Evolutionary conservation across 2,113 vertebrate species (phyloP), one percentile per base, ranked within the genome.

Genomic region (Dasyprocta punctata): DNA sequence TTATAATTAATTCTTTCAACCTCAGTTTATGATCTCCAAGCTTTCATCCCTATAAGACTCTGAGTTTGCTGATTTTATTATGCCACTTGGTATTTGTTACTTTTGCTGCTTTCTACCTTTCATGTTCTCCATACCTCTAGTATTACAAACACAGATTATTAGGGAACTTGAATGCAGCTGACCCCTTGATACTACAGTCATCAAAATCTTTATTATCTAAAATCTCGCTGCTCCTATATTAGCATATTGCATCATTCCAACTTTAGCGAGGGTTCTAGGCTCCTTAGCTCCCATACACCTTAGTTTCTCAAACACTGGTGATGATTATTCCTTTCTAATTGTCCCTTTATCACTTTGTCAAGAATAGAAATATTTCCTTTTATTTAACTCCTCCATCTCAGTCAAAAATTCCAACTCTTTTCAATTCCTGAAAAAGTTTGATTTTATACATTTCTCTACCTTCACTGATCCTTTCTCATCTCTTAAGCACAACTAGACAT

Each of bases 201-300:
- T 65, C 44, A 56, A 78, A 88, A 60, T 85, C 36, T 5, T 93
- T 88, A 67, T 67, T 5, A 75, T 81, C 54, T 67, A 95, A 96
- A 89, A 93, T 77, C 60, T 77, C n/a, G 61, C 33, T 38, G 36
- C 26, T 71, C 80, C 33, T 80, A 6, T 78, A 4, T 67, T 67
- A 69, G 30, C 41, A 56, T 19, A 77, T 36, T 14, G 47, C 20
- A 77, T 90, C 38, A 73, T 73, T 88, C 95, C 67, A 84, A 24
- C 33, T 80, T 91, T 61, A 88, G 26, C 75, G 83, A 92, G 28
- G 33, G 44, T 60, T 24, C 3, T 91, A 19, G 67, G 41, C 58
- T 84, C 61, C 6, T 7, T 92, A 63, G 69, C 49, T 8, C 86
- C 2, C 26, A 19, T 52, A 47, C 1, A 36, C 19, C 56, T 41